Evolutionary conservation across 2,113 vertebrate genomes (phyloP).

Genomic region (Chrysochloris asiatica): DNA sequence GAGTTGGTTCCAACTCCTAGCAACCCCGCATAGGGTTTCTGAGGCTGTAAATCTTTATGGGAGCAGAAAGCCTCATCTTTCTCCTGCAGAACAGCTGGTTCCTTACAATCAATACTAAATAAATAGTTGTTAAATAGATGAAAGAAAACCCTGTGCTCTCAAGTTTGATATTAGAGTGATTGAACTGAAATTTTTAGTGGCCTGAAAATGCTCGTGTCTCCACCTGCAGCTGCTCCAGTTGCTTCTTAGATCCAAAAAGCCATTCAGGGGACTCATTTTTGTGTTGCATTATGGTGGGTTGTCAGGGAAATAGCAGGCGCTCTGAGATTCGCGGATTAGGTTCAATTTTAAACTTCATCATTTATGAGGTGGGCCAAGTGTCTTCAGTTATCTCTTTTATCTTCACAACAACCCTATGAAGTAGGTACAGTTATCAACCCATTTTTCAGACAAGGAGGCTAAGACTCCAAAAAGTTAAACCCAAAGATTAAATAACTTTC

Average conservation of each 20-base stretch:
- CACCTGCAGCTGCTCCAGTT: background rate
- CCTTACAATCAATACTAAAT: too few relatives aligned
- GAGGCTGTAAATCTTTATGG: too few relatives aligned
- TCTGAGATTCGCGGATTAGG: too few relatives aligned
- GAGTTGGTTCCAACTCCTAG: too few relatives aligned
- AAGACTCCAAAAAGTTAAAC: too few relatives aligned
- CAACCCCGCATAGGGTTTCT: too few relatives aligned
- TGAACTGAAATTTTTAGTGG: fast-evolving
- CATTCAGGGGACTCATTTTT: background rate
- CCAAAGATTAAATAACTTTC: too few relatives aligned
- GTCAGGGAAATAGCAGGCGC: background rate
- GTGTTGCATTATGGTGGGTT: background rate
- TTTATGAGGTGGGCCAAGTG: background rate
- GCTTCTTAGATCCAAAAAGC: background rate
- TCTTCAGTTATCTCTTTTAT: background rate
- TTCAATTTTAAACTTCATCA: background rate
- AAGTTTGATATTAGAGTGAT: background rate
- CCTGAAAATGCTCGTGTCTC: background rate
- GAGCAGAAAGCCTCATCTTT: too few relatives aligned
- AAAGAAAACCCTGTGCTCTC: background rate
- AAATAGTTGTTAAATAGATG: background rate
- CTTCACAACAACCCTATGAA: background rate
- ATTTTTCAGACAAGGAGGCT: too few relatives aligned
- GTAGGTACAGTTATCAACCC: too few relatives aligned
- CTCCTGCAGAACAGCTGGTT: too few relatives aligned